Evolutionary conservation across 2,888 invertebrate species (phyloP).

Genomic region (Mimas tiliae): DNA sequence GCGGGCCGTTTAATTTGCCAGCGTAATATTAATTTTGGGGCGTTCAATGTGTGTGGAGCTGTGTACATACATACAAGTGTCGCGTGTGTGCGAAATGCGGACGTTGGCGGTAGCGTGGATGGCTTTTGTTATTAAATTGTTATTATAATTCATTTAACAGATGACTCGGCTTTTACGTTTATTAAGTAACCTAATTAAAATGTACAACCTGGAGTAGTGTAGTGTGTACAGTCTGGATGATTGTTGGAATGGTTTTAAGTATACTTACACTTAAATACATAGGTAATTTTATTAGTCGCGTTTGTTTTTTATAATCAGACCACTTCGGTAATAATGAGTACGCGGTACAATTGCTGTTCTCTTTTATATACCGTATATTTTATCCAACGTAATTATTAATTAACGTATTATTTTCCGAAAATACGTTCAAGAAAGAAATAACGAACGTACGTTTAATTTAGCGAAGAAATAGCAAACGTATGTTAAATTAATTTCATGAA

Average conservation of each 20-base stretch:
- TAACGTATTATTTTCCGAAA: too few species aligned
- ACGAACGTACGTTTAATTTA: too few species aligned
- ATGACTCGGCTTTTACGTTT: slow-evolving; percentile 34
- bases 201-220: slow-evolving; percentile 21
- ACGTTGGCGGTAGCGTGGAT: slow-evolving; percentile 67
- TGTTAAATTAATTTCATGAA: too few species aligned
- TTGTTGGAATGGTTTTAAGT: slow-evolving; percentile 1
- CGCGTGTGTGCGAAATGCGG: slow-evolving; percentile 32
- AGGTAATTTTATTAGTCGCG: too few species aligned
- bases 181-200: slow-evolving; percentile 28
- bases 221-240: neutral
- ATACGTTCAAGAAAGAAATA: too few species aligned
- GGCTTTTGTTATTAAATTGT: slow-evolving; percentile 48
- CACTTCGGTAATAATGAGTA: too few species aligned
- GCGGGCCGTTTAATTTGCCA: slow-evolving; percentile 66
- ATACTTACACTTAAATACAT: neutral
- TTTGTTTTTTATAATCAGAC: too few species aligned
- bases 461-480: too few species aligned
- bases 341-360: too few species aligned
- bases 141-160: slow-evolving; percentile 43
- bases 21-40: slow-evolving; percentile 72
- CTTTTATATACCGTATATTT: too few species aligned
- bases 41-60: slow-evolving; percentile 30
- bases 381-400: too few species aligned
- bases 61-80: neutral